A percentile compares a stretch with the other conserved stretches of the same genome.
Conservation (phyloP, 2,113 vertebrate genomes). For the Alligator mississippiensis region DNA sequence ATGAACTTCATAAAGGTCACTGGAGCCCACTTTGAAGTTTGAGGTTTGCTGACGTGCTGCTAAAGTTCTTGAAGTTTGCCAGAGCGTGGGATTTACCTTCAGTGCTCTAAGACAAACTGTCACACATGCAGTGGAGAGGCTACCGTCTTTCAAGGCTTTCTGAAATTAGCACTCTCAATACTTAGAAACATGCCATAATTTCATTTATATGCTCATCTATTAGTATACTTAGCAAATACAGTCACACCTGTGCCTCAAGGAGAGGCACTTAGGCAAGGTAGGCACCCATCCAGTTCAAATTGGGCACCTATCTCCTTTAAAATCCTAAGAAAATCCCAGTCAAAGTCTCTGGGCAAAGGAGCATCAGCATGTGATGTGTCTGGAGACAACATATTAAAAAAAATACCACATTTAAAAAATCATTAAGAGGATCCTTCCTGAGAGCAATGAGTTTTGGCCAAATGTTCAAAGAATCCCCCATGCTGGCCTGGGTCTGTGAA, state of each 20-base stretch:
- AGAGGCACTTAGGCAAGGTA: neutral
- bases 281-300: neutral
- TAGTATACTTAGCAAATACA: neutral
- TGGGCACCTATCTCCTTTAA: neutral
- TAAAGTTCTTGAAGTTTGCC: neutral
- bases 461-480: neutral
- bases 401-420: neutral
- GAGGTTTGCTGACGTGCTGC: neutral
- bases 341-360: neutral
- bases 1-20: neutral
- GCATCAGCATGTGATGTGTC: neutral
- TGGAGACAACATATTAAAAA: neutral
- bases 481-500: neutral
- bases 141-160: neutral
- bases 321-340: neutral
- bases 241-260: neutral
- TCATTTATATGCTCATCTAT: neutral
- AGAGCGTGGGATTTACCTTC: neutral
- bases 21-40: neutral
- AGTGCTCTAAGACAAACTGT: neutral
- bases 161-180: accelerated
- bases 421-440: neutral
- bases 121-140: neutral
- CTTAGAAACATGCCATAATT: neutral
- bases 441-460: neutral